phyloP scores from a whole-genome alignment of 1,140 invertebrate species.

The Lamellibrachia luymesi region DNA sequence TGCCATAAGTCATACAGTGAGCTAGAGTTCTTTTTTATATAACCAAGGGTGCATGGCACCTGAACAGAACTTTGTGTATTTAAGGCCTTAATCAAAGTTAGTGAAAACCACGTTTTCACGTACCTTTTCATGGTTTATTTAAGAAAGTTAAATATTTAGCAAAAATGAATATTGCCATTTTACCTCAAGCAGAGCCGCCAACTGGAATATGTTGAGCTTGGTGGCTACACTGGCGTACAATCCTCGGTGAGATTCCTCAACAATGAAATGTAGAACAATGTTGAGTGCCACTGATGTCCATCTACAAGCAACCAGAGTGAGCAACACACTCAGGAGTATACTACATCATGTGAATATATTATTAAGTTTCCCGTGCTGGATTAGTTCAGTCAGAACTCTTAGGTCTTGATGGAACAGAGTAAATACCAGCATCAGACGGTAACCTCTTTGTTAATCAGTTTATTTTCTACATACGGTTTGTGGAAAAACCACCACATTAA shows the following conservation, averaged over 20 bases:
- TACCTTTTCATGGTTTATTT: background rate
- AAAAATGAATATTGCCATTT: background rate
- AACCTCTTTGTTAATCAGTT: background rate
- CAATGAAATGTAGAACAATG: background rate
- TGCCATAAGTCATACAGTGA: too few species aligned
- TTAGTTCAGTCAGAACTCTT: background rate
- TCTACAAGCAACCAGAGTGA: background rate
- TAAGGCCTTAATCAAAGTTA: too few species aligned
- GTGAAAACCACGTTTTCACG: too few species aligned
- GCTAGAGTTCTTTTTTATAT: too few species aligned
- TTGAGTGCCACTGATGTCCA: background rate
- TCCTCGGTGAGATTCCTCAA: background rate
- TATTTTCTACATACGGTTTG: background rate
- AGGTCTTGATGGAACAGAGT: background rate
- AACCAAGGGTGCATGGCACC: too few species aligned
- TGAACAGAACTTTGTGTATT: too few species aligned
- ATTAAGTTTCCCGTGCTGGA: background rate
- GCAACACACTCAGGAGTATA: background rate
- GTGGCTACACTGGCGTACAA: background rate
- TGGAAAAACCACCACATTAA: background rate
- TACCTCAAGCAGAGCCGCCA: constrained; percentile 15
- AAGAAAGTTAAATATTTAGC: background rate
- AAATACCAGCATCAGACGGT: background rate
- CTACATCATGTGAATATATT: too few species aligned
- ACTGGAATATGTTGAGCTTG: constrained; percentile 15